Conservation (phyloP, 2,113 vertebrate species). For the Grallaria varia region DNA sequence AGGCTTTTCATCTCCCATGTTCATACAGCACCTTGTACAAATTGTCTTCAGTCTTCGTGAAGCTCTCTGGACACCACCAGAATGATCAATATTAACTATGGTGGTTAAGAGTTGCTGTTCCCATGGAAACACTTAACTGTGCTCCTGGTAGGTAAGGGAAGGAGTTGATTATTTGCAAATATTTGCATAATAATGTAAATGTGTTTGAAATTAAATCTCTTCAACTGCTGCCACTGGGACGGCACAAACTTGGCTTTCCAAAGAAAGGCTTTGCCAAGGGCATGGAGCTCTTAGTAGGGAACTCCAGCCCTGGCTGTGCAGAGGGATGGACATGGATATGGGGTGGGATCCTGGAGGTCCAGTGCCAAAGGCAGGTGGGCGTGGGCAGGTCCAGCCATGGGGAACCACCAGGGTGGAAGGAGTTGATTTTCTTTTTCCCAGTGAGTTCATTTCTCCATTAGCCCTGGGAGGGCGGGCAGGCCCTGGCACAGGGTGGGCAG, state of each 20-base stretch:
- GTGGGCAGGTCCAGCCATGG: background rate
- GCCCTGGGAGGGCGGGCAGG: background rate
- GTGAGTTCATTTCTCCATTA: rapidly evolving
- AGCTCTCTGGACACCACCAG: background rate
- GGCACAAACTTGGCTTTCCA: background rate
- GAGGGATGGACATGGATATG: rapidly evolving
- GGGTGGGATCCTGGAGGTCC: rapidly evolving
- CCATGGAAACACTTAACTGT: background rate
- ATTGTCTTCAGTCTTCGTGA: background rate
- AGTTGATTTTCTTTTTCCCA: background rate
- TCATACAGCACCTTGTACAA: background rate
- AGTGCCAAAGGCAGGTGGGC: too few species aligned
- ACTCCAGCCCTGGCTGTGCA: background rate
- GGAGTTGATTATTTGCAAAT: slow-evolving; percentile 41
- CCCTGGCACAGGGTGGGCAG: background rate
- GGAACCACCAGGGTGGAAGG: background rate
- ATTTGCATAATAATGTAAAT: slow-evolving; percentile 27
- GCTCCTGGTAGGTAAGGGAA: background rate
- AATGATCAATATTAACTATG: background rate
- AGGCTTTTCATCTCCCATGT: background rate
- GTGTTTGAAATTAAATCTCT: background rate
- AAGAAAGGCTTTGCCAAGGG: background rate
- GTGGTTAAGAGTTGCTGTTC: background rate
- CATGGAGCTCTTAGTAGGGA: background rate
- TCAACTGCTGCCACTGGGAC: background rate